Evolutionary conservation across 2,888 invertebrate genomes (phyloP).

Genomic region (Polydrusus tereticollis): DNA sequence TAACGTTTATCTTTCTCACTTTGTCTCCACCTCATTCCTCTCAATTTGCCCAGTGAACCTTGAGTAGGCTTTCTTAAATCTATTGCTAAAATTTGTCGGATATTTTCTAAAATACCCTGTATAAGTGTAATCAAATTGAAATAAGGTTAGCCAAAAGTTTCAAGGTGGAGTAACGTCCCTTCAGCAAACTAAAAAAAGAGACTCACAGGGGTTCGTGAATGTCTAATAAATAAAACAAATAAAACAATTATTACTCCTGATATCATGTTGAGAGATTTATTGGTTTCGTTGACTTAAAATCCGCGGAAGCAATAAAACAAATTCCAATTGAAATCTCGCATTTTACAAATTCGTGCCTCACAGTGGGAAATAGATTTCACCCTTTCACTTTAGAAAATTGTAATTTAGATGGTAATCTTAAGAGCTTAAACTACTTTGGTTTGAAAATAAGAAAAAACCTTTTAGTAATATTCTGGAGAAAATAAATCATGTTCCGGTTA

Average conservation of each 20-base stretch:
- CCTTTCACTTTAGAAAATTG: slow-evolving; percentile 40
- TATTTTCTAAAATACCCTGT: too few species aligned
- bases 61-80: too few species aligned
- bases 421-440: slow-evolving; percentile 31
- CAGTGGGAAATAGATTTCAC: slow-evolving; percentile 38
- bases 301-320: slow-evolving; percentile 4
- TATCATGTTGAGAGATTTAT: background rate
- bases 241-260: too few species aligned
- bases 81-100: too few species aligned
- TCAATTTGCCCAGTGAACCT: too few species aligned
- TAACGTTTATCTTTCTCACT: too few species aligned
- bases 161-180: too few species aligned
- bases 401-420: slow-evolving; percentile 45
- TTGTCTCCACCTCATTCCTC: too few species aligned
- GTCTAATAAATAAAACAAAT: background rate
- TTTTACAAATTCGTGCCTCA: slow-evolving; percentile 35
- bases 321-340: slow-evolving; percentile 24
- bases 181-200: too few species aligned
- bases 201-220: too few species aligned
- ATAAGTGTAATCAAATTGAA: too few species aligned
- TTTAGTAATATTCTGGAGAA: slow-evolving; percentile 18
- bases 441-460: slow-evolving; percentile 37
- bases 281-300: background rate
- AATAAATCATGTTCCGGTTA: slow-evolving; percentile 17
- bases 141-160: too few species aligned